A percentile compares a stretch with the other conserved stretches of the same genome.
phyloP scores from a whole-genome alignment of 1,140 invertebrate species.

The Zaprionus lachaisei region DNA sequence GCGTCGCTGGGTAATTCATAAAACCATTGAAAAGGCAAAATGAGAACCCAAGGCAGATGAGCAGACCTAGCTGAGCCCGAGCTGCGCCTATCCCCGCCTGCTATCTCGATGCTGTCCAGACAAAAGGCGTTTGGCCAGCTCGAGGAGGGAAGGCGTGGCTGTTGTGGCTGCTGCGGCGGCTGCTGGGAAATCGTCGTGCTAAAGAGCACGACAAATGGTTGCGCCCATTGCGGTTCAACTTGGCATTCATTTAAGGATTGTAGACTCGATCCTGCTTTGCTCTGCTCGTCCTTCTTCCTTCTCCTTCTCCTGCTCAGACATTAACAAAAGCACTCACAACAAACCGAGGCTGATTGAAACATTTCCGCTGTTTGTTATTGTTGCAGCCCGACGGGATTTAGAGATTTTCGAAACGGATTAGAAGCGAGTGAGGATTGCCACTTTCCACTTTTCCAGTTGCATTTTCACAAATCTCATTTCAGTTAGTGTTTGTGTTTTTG shows the following conservation, averaged over 20 bases:
- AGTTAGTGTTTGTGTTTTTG: background rate
- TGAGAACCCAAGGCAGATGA: background rate
- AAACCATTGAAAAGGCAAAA: conserved; percentile 75
- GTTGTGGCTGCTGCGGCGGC: conserved; percentile 58
- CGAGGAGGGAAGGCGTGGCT: conserved; percentile 53
- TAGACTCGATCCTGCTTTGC: conserved; percentile 19
- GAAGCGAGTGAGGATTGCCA: conserved; percentile 17
- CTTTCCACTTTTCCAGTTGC: conserved; percentile 9
- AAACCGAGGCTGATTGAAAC: conserved; percentile 67
- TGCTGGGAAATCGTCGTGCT: conserved; percentile 43
- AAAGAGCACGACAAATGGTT: conserved; percentile 55
- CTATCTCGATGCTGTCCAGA: conserved; percentile 31
- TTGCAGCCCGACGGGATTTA: conserved; percentile 67
- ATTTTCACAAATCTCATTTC: conserved; percentile 6
- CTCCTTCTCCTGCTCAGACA: conserved; percentile 16
- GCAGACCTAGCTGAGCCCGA: background rate
- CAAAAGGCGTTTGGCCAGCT: conserved; percentile 35
- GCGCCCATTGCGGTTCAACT: conserved; percentile 42
- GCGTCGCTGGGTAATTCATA: conserved; percentile 80
- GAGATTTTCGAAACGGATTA: conserved; percentile 76
- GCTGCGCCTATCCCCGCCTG: conserved; percentile 22
- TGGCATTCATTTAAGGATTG: conserved; percentile 9
- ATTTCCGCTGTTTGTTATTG: conserved; percentile 79
- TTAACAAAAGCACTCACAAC: conserved; percentile 79
- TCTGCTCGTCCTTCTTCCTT: conserved; percentile 9